Evolutionary conservation across 2,113 vertebrate species (phyloP), one percentile per base, ranked within the genome.

Genomic region (Ceuthmochares aereus): DNA sequence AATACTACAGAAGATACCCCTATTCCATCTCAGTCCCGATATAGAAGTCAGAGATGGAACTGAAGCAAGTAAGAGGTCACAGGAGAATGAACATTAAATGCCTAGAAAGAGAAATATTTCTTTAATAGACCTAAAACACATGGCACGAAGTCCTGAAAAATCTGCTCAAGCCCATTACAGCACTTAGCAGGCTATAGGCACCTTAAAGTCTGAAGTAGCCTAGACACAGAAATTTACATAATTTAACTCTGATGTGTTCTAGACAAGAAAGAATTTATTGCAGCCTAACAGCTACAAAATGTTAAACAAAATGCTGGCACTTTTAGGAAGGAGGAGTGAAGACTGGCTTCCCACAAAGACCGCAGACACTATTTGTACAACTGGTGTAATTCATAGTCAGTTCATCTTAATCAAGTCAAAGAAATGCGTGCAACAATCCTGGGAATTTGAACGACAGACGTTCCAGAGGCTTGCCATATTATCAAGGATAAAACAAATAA

Each of bases 401-500:
- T 63, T 94, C 63, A 77, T 87, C 74, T 88, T 42, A 87, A 93
- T 67, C 77, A 58, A 88, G 87, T 76, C 84, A 95, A 52, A 95
- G 74, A 96, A 84, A 95, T 49, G 55, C 72, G 77, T 10, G 63
- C 62, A 92, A 86, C 73, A 95, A 93, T 84, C 91, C 23, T 10
- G 58, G 66, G 76, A 96, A 96, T 92, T 72, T 73, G 90, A 95
- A 67, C 5, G 10, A 58, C 69, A 74, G 62, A 73, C 37, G 1
- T 82, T 80, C 80, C 56, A 36, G 92, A 89, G 56, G 36, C 42
- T 74, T 59, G 66, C 63, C 58, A 34, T 30, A 85, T 84, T 79
- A 89, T 56, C 87, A 87, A 95, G 86, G 62, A 95, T 79, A 92
- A 45, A 94, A 77, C 54, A 94, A 95, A 47, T 68, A 85, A 90